Base-by-base conservation (phyloP, 1,140 invertebrate species). In the Zelostemma sp. region DNA sequence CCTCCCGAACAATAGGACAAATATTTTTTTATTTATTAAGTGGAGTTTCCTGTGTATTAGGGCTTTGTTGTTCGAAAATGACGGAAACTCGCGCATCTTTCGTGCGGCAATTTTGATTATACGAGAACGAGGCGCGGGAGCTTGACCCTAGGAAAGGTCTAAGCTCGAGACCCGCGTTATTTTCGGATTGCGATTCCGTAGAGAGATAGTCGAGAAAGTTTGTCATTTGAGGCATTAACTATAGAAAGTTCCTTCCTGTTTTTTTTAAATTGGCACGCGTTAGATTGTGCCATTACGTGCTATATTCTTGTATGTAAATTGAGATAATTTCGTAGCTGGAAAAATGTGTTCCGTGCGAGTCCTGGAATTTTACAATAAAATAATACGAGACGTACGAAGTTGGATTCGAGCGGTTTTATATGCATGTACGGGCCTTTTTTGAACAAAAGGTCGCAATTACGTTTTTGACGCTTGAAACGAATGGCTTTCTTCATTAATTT, bases 181-280 rank as follows among this genome's bases (percentile, higher is more conserved):
- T 66, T 69, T 54, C 50, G 47, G 64, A 46, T 48, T 40, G 47
- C 38, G 51, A 72, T 70, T 46, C 46, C 16, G 33, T 66, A 45
- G 55, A 16, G 47, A 70, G 59, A 59, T 60, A 63, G 11, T 43
- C 40, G 63, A 70, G 62, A 75, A 75, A 75, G 73, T 73, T 62
- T 9, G 56, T 66, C 62, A 70, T 49, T 48, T 61, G 61, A 60
- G 54, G 45, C 66, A 73, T 54, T 48, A 33, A 43, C n/a, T 38
- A 14, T 73, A 69, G 66, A 74, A 69, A 72, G 72, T 72, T 55
- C 16, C 43, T 58, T 18, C 28, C 33, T 59, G 54, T 62, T 40
- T 56, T 33, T 45, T 63, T 38, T n/a, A 6, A 40, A 33, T n/a
- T 48, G 16, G 19, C 31, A 56, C 16, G 31, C 38, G 6, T 40